Conservation (phyloP, 2,797 vertebrate species). For the Malurus leucopterus region DNA sequence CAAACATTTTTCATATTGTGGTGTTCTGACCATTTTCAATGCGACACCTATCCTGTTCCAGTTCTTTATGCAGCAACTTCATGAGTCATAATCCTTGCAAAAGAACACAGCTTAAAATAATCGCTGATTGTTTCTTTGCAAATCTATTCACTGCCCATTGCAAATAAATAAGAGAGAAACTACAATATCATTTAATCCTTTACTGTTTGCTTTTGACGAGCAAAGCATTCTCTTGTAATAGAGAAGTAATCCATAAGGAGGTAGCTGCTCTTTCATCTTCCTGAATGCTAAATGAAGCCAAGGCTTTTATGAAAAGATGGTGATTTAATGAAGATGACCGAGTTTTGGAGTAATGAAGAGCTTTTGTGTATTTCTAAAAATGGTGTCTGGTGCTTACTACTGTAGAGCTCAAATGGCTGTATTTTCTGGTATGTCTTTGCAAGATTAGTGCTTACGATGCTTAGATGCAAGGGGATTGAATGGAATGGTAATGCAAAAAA, state of each 20-base stretch:
- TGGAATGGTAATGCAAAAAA: background rate
- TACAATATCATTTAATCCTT: constrained; percentile 55
- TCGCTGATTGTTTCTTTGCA: constrained; percentile 46
- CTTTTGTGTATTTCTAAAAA: constrained; percentile 32
- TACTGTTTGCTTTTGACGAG: constrained; percentile 52
- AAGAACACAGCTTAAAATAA: constrained; percentile 57
- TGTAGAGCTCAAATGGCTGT: background rate
- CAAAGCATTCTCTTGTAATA: constrained; percentile 47
- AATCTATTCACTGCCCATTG: constrained; percentile 32
- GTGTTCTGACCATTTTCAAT: background rate
- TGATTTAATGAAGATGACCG: constrained; percentile 61
- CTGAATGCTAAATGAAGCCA: constrained; percentile 42
- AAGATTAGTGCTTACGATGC: background rate
- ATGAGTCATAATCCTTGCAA: constrained; percentile 58
- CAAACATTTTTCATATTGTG: background rate
- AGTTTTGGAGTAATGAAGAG: constrained; percentile 48
- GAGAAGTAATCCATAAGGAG: constrained; percentile 56
- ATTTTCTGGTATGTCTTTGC: background rate
- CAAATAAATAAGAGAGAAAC: constrained; percentile 48
- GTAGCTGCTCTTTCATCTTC: constrained; percentile 53
- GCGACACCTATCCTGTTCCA: constrained; percentile 16
- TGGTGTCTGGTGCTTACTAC: background rate
- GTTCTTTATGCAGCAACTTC: constrained; percentile 29
- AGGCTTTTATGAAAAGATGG: constrained; percentile 48
- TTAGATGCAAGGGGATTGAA: background rate